Percentiles rank a stretch among this genome's conserved stretches.
These are phyloP conservation scores for Lepetodrilus schrolli DNA, from an alignment of 2,888 invertebrate genomes.

Conservation along the genomic window DNA sequence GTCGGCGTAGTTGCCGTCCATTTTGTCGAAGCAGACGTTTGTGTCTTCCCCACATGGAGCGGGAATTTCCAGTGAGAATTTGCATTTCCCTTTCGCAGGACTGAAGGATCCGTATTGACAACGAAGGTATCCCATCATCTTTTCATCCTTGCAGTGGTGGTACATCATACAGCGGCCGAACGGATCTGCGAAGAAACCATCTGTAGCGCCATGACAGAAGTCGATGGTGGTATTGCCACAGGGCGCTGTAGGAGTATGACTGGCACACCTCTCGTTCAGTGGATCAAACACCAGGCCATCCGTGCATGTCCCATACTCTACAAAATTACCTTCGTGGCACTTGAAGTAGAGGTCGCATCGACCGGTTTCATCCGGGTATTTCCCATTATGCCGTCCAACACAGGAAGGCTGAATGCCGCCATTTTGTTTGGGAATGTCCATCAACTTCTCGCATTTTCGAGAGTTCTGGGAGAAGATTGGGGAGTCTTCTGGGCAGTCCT, in stretches of 20 bases:
- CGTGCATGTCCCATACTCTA: slow-evolving; percentile 43
- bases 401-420: slow-evolving; percentile 30
- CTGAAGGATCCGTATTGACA: slow-evolving; percentile 51
- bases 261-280: slow-evolving; percentile 45
- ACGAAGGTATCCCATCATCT: slow-evolving; percentile 30
- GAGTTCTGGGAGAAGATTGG: slow-evolving; percentile 28
- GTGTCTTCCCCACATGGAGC: slow-evolving; percentile 26
- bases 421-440: slow-evolving; percentile 30
- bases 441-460: slow-evolving; percentile 27
- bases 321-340: slow-evolving; percentile 30
- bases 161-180: slow-evolving; percentile 35
- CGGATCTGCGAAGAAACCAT: slow-evolving; percentile 37
- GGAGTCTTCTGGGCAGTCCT: slow-evolving; percentile 21
- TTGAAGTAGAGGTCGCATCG: slow-evolving; percentile 33
- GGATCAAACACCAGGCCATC: slow-evolving; percentile 51
- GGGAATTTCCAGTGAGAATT: slow-evolving; percentile 10
- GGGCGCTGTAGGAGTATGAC: slow-evolving; percentile 5
- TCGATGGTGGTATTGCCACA: slow-evolving; percentile 26
- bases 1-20: slow-evolving; percentile 29
- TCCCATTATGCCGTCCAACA: slow-evolving; percentile 36
- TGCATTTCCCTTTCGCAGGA: slow-evolving; percentile 43
- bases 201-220: slow-evolving; percentile 26
- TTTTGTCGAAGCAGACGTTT: slow-evolving; percentile 14
- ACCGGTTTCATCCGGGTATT: slow-evolving; percentile 36
- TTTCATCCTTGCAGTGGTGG: slow-evolving; percentile 28